Evolutionary conservation across 2,797 vertebrate species (phyloP).

Genomic region (Myotis daubentonii): DNA sequence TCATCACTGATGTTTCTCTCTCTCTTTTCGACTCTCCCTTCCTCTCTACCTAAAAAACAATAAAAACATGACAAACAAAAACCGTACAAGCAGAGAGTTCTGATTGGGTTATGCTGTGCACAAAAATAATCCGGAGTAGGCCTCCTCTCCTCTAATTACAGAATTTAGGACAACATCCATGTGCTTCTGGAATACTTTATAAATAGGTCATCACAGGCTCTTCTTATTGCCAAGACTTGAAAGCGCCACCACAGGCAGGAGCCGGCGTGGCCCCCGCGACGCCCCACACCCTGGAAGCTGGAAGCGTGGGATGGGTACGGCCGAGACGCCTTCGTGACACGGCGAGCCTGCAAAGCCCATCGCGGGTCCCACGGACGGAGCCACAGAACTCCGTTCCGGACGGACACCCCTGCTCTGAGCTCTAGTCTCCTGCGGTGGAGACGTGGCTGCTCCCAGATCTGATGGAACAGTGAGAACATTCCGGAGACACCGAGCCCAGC

Average conservation of each 20-base stretch:
- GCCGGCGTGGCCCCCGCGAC: rapidly evolving
- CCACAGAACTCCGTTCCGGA: rapidly evolving
- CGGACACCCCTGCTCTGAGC: neutral
- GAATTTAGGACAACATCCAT: constrained; percentile 69
- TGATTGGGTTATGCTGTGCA: constrained; percentile 61
- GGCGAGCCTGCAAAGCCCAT: too few relatives aligned
- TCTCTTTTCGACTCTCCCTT: too few relatives aligned
- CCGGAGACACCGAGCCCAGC: rapidly evolving
- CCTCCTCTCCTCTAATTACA: constrained; percentile 58
- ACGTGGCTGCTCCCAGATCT: rapidly evolving
- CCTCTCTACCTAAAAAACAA: too few relatives aligned
- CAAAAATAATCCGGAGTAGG: constrained; percentile 33
- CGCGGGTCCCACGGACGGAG: rapidly evolving
- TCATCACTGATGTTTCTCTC: too few relatives aligned
- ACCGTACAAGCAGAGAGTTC: neutral
- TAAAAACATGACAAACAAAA: neutral
- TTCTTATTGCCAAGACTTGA: neutral
- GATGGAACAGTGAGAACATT: rapidly evolving
- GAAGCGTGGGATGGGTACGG: rapidly evolving
- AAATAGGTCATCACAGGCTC: constrained; percentile 62
- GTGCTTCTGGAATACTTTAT: constrained; percentile 37
- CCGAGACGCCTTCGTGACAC: neutral
- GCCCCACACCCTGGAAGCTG: neutral
- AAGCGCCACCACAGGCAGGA: neutral
- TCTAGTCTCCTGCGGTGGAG: neutral